phyloP scores from a whole-genome alignment of 1,140 invertebrate species.

The Dreissena rostriformis region DNA sequence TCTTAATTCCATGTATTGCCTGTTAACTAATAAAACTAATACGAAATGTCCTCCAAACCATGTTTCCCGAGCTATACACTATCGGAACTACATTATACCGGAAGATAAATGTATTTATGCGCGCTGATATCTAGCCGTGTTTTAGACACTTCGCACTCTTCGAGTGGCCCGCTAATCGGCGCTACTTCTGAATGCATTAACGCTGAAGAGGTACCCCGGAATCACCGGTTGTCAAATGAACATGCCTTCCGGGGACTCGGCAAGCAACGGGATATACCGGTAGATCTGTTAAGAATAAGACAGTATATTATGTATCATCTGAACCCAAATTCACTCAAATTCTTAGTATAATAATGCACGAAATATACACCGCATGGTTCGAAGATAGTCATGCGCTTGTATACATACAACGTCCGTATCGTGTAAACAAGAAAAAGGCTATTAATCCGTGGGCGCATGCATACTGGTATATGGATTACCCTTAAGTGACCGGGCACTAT shows the following conservation, averaged over 20 bases:
- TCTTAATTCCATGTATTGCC: background rate
- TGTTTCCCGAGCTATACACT: background rate
- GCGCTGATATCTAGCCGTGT: background rate
- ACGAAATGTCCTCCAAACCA: slow-evolving; percentile 3
- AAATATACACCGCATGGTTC: too few relatives aligned
- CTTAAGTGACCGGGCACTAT: background rate
- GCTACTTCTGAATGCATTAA: background rate
- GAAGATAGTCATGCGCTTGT: too few relatives aligned
- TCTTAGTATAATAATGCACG: too few relatives aligned
- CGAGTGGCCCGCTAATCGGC: background rate
- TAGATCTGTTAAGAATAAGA: too few relatives aligned
- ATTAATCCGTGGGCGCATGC: too few relatives aligned
- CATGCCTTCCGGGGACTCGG: too few relatives aligned
- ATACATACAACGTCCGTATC: too few relatives aligned
- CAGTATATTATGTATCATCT: too few relatives aligned
- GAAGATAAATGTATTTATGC: slow-evolving; percentile 8
- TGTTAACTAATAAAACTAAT: slow-evolving; percentile 1
- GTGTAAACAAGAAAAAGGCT: too few relatives aligned
- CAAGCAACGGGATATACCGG: too few relatives aligned
- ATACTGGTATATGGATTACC: too few relatives aligned
- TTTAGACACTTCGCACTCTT: background rate
- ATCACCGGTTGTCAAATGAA: background rate
- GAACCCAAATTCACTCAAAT: too few relatives aligned
- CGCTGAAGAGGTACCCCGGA: background rate
- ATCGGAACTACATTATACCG: slow-evolving; percentile 10